A percentile compares a stretch with the other conserved stretches of the same genome.
phyloP scores from a whole-genome alignment of 2,113 vertebrate genomes.

The Okapia johnstoni region DNA sequence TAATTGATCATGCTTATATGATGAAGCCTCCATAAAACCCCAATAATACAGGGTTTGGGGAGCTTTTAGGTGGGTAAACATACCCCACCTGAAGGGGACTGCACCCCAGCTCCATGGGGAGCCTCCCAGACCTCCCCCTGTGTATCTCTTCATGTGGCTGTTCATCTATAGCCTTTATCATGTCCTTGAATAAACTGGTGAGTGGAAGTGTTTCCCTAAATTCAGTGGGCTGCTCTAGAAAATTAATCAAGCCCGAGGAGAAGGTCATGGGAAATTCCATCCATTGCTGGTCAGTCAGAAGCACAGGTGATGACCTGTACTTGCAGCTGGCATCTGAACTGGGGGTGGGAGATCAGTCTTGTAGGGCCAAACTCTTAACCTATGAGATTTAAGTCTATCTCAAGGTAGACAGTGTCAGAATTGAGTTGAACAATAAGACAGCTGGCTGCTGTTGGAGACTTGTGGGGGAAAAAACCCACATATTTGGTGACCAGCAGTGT shows the following conservation, averaged over 20 bases:
- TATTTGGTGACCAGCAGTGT: neutral
- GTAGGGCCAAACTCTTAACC: neutral
- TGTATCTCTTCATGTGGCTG: neutral
- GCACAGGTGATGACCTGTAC: neutral
- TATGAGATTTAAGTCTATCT: neutral
- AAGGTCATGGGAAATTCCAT: neutral
- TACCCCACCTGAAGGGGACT: neutral
- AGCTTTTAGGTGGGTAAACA: neutral
- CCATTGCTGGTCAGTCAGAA: neutral
- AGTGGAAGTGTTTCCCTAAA: neutral
- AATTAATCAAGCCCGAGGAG: neutral
- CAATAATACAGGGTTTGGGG: neutral
- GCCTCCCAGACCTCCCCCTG: neutral
- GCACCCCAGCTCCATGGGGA: neutral
- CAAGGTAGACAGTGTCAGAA: neutral
- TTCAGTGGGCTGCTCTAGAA: neutral
- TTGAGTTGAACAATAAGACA: neutral
- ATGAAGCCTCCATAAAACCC: neutral
- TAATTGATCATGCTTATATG: neutral
- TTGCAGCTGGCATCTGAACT: neutral
- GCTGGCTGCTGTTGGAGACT: neutral
- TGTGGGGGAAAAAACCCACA: neutral
- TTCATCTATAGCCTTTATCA: neutral
- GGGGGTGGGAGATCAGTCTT: neutral
- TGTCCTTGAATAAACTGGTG: neutral